These are phyloP conservation scores for Semibalanus balanoides DNA, from an alignment of 1,140 invertebrate species.

Conservation along the genomic window DNA sequence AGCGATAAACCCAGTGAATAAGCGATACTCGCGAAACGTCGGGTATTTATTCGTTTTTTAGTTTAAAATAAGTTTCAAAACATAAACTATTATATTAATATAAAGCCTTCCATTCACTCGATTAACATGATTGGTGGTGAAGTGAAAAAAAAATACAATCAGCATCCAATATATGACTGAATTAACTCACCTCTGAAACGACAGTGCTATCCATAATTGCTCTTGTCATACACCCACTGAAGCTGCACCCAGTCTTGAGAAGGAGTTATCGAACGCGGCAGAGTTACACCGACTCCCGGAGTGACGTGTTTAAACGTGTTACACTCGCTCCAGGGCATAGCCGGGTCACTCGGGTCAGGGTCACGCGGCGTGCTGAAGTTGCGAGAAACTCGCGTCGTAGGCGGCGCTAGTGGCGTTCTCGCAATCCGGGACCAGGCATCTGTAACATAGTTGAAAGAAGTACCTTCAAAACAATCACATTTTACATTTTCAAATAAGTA, in stretches of 20 bases:
- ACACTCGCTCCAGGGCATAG: not conserved
- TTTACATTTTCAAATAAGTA: too few species aligned
- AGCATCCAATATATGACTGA: too few species aligned
- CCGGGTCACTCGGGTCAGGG: not conserved
- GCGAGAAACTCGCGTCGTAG: slow-evolving; percentile 9
- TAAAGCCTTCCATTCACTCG: too few species aligned
- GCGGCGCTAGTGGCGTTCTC: slow-evolving; percentile 4
- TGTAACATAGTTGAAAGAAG: not conserved
- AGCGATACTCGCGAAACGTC: too few species aligned
- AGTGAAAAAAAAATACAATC: too few species aligned
- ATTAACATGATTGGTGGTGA: too few species aligned
- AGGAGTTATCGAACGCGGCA: not conserved
- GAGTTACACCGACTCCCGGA: not conserved
- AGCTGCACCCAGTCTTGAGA: not conserved
- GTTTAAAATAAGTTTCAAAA: too few species aligned
- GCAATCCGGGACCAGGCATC: slow-evolving; percentile 6
- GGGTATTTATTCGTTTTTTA: too few species aligned
- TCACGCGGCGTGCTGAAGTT: slow-evolving; percentile 12
- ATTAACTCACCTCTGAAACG: not conserved
- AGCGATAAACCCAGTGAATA: too few species aligned
- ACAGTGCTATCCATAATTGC: not conserved
- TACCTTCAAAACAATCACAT: too few species aligned
- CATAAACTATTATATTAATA: too few species aligned
- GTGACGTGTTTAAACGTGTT: not conserved
- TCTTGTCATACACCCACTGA: not conserved